Evolutionary conservation across 2,888 invertebrate genomes (phyloP).

Genomic region (Noctua pronuba): DNA sequence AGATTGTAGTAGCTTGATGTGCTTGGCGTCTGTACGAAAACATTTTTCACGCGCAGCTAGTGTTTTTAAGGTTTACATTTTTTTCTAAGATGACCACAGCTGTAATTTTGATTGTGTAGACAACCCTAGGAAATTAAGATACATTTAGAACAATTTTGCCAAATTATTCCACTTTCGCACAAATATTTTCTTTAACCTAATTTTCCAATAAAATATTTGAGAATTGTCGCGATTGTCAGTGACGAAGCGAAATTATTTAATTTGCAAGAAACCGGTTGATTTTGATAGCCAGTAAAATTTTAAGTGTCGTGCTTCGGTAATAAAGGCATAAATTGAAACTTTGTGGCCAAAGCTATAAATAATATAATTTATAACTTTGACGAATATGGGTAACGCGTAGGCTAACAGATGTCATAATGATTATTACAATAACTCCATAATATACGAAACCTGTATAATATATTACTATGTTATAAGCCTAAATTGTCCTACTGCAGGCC

Average conservation of each 20-base stretch:
- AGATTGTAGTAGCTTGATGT: too few species aligned
- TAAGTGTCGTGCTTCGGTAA: constrained; percentile 25
- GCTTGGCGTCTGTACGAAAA: too few species aligned
- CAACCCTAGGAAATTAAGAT: constrained; percentile 24
- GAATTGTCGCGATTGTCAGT: constrained; percentile 14
- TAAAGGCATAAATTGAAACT: constrained; percentile 34
- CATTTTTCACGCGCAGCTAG: too few species aligned
- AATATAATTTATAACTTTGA: constrained; percentile 26
- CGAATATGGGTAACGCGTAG: neutral
- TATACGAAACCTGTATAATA: too few species aligned
- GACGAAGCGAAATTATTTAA: neutral
- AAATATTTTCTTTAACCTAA: constrained; percentile 6
- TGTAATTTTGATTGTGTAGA: neutral
- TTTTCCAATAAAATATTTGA: constrained; percentile 28
- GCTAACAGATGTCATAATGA: too few species aligned
- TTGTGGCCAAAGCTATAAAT: constrained; percentile 22
- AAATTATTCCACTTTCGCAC: constrained; percentile 34
- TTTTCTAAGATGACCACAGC: neutral
- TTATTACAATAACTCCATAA: neutral
- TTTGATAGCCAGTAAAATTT: constrained; percentile 18
- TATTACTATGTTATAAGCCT: too few species aligned
- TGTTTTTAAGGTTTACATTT: neutral
- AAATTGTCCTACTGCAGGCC: too few species aligned
- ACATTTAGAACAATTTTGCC: neutral
- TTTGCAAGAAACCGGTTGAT: constrained; percentile 6